A percentile compares a stretch with the other conserved stretches of the same genome.
phyloP scores from a whole-genome alignment of 1,140 invertebrate genomes.

The Lepidurus couesii region DNA sequence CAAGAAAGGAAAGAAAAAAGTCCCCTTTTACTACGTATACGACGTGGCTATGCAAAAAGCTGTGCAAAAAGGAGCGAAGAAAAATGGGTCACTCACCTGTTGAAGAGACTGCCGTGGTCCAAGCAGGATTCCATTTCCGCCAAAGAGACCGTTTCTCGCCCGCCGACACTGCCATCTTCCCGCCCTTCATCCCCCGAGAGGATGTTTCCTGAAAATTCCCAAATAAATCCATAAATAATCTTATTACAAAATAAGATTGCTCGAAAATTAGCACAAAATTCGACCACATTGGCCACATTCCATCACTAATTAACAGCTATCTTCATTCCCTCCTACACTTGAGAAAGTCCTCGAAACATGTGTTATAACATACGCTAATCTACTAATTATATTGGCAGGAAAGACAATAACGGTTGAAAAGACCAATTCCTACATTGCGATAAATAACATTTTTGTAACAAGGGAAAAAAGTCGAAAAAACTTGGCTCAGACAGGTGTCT shows the following conservation, averaged over 20 bases:
- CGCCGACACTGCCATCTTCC: constrained; percentile 24
- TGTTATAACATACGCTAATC: no score
- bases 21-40: neutral
- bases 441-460: no score
- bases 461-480: no score
- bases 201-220: neutral
- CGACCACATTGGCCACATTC: no score
- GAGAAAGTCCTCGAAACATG: neutral
- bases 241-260: no score
- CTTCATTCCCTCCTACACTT: neutral
- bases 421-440: no score
- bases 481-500: no score
- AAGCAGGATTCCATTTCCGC: constrained; percentile 34
- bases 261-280: no score
- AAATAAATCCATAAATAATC: neutral
- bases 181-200: constrained; percentile 28
- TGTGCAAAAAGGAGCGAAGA: neutral
- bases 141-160: constrained; percentile 29
- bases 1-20: neutral
- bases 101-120: constrained; percentile 38
- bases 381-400: no score
- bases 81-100: constrained; percentile 41
- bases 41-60: neutral
- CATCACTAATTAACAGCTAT: neutral
- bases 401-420: no score